Base-by-base conservation (phyloP, 2,888 invertebrate genomes). In the Drosophila diplacantha region DNA sequence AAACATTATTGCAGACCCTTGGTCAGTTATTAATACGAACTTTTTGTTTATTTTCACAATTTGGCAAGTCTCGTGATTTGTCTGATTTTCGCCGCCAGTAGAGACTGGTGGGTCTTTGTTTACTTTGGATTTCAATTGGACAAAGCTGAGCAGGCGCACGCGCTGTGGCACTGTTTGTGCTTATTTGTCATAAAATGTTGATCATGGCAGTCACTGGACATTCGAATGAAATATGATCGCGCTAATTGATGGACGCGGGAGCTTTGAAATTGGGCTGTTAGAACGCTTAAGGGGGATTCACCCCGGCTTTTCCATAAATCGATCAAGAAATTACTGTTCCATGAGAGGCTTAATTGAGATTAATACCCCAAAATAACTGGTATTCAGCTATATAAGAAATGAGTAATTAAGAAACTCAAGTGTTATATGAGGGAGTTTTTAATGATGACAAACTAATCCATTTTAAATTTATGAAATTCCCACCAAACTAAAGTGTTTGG, bases 201-300 rank as follows among this genome's bases (percentile, higher is more conserved):
- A 67, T 64, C 34, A n/a, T 66, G 47, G 39, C 56, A 41, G 39
- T 64, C 44, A 66, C 55, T 71, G 31, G 26, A 39, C 44, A 61
- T 72, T 59, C 78, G 20, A 43, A 52, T 74, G 72, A 75, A 47
- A 78, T 72, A 51, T 46, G 81, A 78, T 69, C 3, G 29, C 18
- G 18, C 32, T 43, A 69, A 64, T 69, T 75, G 69, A 61, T 14
- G 44, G 14, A 14, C 62, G 61, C 65, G 69, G 39, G 11, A 35
- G 18, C 26, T 29, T 47, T 14, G 47, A 5, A 34, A 49, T 35
- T 41, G 22, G 41, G 11, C 62, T 47, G 39, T 32, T 14, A 29
- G 14, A 53, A 29, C 20, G 9, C 18, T 3, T 3, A 7, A 9
- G 26, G 20, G 20, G 54, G 16, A 16, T 9, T 58, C 20, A 57